Conservation (phyloP, 2,113 vertebrate genomes). For the Gallinago undulata region DNA sequence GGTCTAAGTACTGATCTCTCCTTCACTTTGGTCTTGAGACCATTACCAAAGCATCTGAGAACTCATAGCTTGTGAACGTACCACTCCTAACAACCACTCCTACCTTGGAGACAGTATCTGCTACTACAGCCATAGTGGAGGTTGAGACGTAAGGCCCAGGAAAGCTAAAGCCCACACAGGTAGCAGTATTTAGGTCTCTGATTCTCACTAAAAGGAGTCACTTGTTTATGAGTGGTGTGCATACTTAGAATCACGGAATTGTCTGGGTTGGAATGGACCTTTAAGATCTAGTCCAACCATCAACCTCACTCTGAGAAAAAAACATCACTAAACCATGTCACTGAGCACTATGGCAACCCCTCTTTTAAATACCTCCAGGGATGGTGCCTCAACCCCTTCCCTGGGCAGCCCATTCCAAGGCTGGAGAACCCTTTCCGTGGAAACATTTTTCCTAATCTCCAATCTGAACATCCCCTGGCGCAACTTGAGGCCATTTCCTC, state of each 20-base stretch:
- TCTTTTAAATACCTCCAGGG: too few relatives aligned
- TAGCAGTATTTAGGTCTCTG: background rate
- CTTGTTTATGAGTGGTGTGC: background rate
- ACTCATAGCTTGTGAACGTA: background rate
- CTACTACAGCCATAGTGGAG: background rate
- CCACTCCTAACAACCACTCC: background rate
- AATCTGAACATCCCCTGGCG: too few relatives aligned
- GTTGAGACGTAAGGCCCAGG: background rate
- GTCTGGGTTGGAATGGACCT: too few relatives aligned
- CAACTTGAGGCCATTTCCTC: too few relatives aligned
- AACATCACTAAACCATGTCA: too few relatives aligned
- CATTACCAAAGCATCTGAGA: background rate
- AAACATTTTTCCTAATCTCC: too few relatives aligned
- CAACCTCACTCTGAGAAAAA: too few relatives aligned
- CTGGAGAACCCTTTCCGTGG: too few relatives aligned
- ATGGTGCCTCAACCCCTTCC: too few relatives aligned
- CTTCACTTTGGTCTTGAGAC: background rate
- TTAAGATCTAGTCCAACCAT: too few relatives aligned
- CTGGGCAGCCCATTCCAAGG: too few relatives aligned
- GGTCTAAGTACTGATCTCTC: background rate
- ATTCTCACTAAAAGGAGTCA: background rate
- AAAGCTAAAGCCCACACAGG: background rate
- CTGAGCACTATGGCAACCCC: too few relatives aligned
- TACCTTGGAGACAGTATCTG: background rate
- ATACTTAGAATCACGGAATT: background rate